phyloP scores from a whole-genome alignment of 2,797 vertebrate species.

The Momotus momota region DNA sequence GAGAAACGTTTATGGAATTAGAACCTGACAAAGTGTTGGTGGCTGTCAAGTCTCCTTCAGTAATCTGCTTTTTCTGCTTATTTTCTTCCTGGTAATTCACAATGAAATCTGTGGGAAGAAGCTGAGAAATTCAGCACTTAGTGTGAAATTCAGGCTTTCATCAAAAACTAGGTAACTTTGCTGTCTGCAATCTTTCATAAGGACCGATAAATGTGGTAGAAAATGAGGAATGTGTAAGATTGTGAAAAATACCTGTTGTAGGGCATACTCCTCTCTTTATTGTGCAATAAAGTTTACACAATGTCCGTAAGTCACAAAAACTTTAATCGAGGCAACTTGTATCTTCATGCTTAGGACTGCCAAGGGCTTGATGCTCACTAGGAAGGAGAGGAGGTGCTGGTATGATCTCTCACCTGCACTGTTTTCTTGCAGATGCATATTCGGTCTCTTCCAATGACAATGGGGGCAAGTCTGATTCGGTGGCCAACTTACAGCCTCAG shows the following conservation, averaged over 20 bases:
- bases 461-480: constrained; percentile 90
- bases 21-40: background rate
- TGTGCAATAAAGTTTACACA: background rate
- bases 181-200: background rate
- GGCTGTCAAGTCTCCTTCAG: constrained; percentile 4
- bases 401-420: background rate
- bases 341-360: background rate
- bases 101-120: constrained; percentile 20
- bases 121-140: constrained; percentile 17
- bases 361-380: rapidly evolving
- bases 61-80: background rate
- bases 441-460: constrained; percentile 86
- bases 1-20: background rate
- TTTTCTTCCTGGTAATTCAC: constrained; percentile 20
- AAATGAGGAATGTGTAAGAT: background rate
- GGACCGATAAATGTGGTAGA: background rate
- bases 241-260: background rate
- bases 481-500: constrained; percentile 92
- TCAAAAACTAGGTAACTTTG: background rate
- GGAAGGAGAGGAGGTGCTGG: background rate
- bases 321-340: background rate
- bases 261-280: background rate
- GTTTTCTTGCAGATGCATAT: constrained; percentile 85
- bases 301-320: background rate
- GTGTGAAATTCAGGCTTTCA: background rate